Base-by-base conservation (phyloP, 2,797 vertebrate genomes). In the Myiothlypis chrysogaster region DNA sequence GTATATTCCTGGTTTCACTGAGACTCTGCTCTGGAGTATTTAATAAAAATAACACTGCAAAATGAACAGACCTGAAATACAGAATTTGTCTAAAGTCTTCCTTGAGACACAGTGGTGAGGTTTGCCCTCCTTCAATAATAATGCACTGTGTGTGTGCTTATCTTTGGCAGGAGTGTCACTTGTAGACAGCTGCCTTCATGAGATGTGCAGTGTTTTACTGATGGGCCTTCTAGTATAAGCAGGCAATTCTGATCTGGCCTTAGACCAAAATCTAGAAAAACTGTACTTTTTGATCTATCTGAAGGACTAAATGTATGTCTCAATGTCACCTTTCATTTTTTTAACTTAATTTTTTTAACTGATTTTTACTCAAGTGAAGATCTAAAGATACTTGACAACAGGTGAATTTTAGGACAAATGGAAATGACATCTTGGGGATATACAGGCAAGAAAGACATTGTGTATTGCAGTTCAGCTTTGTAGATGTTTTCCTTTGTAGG, bases 41-140 rank as follows among this genome's bases (percentile, higher is more conserved):
- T 96, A 2, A 23, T 88, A 79, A 83, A 91, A 95, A 87, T 92
- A 90, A 79, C 28, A 32, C 35, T 63, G 69, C 60, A 70, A 72
- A 94, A 90, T 71, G 39, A 94, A 68, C 59, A 91, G 83, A 71
- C 76, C 16, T 21, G 10, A 93, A 96, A 89, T 76, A 86, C n/a
- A 63, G 60, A 56, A 71, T 87, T 71, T 90, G 25, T 68, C 61
- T 34, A 15, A 90, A 81, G 64, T 83, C n/a, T 92, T 77, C 41
- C 77, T 63, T 60, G 80, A 90, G 80, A 70, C 21, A 52, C 30
- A 68, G 49, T 64, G 89, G 73, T 49, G 63, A 82, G 56, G 30
- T 55, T 94, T 96, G 41, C 2, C 6, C 55, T 95, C 56, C 80
- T 91, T 76, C 78, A 81, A 24, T 81, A 90, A 63, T 65, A 77